Conservation (phyloP, 2,797 vertebrate species). For the Myripristis jacobus region DNA sequence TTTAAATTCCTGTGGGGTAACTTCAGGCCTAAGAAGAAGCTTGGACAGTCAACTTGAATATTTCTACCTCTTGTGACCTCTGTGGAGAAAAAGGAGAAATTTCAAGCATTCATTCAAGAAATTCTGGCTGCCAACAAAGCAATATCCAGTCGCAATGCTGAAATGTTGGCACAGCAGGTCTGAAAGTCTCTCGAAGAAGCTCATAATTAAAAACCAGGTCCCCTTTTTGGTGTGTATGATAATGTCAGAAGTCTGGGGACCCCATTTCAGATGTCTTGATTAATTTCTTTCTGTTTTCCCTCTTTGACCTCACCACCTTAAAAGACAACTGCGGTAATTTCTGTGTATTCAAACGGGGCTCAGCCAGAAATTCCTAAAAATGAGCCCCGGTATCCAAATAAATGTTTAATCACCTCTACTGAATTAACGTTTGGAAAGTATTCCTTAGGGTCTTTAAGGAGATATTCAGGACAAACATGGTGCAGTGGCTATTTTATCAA, state of each 20-base stretch:
- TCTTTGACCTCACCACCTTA: not conserved
- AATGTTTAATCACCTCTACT: constrained; percentile 18
- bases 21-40: constrained; percentile 26
- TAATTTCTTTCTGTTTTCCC: not conserved
- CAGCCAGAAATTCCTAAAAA: not conserved
- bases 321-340: not conserved
- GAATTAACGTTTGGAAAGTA: constrained; percentile 19
- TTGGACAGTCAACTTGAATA: not conserved
- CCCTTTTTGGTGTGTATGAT: not conserved
- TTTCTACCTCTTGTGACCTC: too few species aligned
- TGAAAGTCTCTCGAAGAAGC: constrained; percentile 26
- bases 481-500: too few species aligned
- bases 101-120: constrained; percentile 27
- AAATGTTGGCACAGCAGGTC: constrained; percentile 38
- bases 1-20: constrained; percentile 33
- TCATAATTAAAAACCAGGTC: constrained; percentile 47
- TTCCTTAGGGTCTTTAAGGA: constrained; percentile 3
- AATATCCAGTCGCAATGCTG: constrained; percentile 62
- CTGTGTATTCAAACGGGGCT: not conserved
- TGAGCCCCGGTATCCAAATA: constrained; percentile 3
- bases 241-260: not conserved
- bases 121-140: constrained; percentile 42
- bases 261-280: not conserved
- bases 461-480: constrained; percentile 3
- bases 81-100: constrained; percentile 27